These are phyloP conservation scores for Monopterus albus DNA, from an alignment of 2,113 vertebrate genomes.

Conservation along the genomic window DNA sequence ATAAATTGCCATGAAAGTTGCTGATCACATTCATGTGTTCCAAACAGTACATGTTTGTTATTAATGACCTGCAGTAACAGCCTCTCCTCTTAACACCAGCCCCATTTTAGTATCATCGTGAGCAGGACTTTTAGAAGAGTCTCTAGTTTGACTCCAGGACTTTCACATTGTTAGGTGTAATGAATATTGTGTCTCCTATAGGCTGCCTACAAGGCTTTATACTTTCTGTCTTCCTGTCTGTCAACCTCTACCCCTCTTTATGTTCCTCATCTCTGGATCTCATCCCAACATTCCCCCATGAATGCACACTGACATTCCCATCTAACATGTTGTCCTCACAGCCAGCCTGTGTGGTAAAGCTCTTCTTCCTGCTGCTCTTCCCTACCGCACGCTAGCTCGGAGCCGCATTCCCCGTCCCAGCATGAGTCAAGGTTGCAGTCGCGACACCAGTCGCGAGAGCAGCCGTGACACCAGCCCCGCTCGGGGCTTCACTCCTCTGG, in stretches of 20 bases:
- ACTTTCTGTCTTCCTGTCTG: conserved; percentile 9
- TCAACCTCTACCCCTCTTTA: background rate
- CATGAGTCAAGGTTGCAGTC: conserved; percentile 99
- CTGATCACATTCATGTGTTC: background rate
- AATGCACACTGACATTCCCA: conserved; percentile 63
- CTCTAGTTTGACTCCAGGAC: background rate
- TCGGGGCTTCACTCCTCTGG: conserved; percentile 96
- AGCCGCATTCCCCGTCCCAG: conserved; percentile 99
- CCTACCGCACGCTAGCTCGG: conserved; percentile 98
- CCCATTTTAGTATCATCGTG: background rate
- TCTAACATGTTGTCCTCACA: conserved; percentile 83
- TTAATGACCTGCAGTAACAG: too few species aligned
- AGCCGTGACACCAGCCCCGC: conserved; percentile 99
- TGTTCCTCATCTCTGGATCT: conserved; percentile 3
- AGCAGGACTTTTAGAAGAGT: background rate
- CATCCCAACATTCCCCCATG: conserved; percentile 23
- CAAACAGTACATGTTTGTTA: background rate
- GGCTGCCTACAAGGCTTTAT: background rate
- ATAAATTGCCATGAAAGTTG: background rate
- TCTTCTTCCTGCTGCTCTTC: conserved; percentile 95
- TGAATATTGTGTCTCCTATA: background rate
- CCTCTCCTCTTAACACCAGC: background rate
- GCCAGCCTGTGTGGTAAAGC: conserved; percentile 93
- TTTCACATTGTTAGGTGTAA: too few species aligned
- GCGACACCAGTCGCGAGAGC: conserved; percentile 99